These are phyloP conservation scores for Meloidogyne floridensis DNA, from an alignment of 1,140 invertebrate genomes.

Conservation along the genomic window DNA sequence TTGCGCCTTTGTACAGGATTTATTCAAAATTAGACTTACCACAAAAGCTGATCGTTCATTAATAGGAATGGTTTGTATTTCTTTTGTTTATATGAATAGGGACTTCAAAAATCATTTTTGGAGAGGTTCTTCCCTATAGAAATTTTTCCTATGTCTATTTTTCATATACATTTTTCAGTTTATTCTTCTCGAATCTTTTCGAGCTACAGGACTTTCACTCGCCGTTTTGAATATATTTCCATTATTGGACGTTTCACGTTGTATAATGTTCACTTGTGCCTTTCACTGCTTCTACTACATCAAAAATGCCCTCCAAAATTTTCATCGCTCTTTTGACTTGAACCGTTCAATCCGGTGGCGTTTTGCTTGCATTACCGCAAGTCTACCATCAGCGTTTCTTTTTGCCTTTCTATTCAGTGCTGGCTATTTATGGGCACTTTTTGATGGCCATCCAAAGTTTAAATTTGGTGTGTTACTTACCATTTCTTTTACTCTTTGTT, in stretches of 20 bases:
- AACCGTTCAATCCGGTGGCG: constrained; percentile 25
- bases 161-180: constrained; percentile 37
- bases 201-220: constrained; percentile 54
- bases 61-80: constrained; percentile 10
- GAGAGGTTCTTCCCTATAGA: not conserved
- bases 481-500: constrained; percentile 42
- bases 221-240: constrained; percentile 52
- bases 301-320: constrained; percentile 21
- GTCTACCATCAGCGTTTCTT: constrained; percentile 34
- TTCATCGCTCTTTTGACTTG: constrained; percentile 20
- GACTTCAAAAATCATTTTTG: too few species aligned
- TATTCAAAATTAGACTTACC: constrained; percentile 22
- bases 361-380: constrained; percentile 21
- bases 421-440: constrained; percentile 40
- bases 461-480: constrained; percentile 37
- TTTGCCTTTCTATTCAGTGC: constrained; percentile 21
- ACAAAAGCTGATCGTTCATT: constrained; percentile 23
- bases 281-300: constrained; percentile 43
- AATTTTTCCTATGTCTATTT: not conserved
- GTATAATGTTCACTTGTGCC: constrained; percentile 43
- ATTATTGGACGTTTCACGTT: constrained; percentile 52
- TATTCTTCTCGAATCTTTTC: constrained; percentile 47
- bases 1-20: constrained; percentile 37
- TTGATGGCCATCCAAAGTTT: constrained; percentile 11
- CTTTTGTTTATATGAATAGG: not conserved